Evolutionary conservation across 2,888 invertebrate species (phyloP), one percentile per base, ranked within the genome.

Genomic region (Cheilosia variabilis): DNA sequence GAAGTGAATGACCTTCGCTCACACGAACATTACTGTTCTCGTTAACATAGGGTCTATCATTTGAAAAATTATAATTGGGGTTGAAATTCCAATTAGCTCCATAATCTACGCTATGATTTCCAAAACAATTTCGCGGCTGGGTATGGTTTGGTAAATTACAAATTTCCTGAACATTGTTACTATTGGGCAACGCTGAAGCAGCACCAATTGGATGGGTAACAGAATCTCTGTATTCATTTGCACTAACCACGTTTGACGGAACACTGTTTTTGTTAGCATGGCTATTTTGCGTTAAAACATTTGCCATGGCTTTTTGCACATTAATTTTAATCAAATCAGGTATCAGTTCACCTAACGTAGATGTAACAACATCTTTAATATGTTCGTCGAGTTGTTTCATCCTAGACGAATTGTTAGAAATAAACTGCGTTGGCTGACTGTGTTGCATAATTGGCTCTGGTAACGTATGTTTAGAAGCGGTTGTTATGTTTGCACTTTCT

Each of bases 301-400:
- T 9, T 19, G n/a, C 9, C 17, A 47, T 1, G 9, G 22, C 50
- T 2, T 50, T 50, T 50, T 50, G 22, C 10, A 50, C 22, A 22
- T 50, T 50, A 9, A 4, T 1, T 34, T 55, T 55, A 3, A 27
- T 55, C 15, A 17, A 34, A 34, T 4, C n/a, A 9, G 27, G 55
- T 6, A 27, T 55, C n/a, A 17, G 3, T 27, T 17, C n/a, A 3
- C 31, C 31, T 31, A 17, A 7, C 17, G n/a, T 27, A 6, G n/a
- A 9, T 0, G n/a, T 50, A 9, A 50, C 50, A 31, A 55, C 55
- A 55, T 55, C 34, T 10, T 55, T 55, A 6, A 55, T 55, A 17
- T 34, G 22, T 55, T 55, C 55, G 31, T 55, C 17, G 31, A 55
- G 55, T 9, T 55, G 55, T 31, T 55, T 55, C 27, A 55, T 31